Evolutionary conservation across 2,797 vertebrate genomes (phyloP).

Genomic region (Arctocebus calabarensis): DNA sequence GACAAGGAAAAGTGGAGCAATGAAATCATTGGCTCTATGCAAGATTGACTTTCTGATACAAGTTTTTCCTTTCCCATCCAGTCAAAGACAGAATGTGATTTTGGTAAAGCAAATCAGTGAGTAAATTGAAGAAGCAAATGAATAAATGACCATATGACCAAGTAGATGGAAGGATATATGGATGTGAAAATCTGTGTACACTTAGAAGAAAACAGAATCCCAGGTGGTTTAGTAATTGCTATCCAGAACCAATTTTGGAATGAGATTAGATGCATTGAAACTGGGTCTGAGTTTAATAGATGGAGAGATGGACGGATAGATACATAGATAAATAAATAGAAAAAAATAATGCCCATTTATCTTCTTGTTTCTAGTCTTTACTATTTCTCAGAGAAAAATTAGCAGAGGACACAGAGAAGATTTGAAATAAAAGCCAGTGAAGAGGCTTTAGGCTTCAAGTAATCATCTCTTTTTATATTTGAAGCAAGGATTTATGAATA

Average conservation of each 20-base stretch:
- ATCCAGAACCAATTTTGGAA: neutral
- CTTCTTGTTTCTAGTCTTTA: neutral
- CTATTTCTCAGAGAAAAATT: neutral
- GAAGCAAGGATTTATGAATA: neutral
- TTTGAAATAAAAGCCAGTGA: slow-evolving; percentile 44
- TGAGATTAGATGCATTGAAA: neutral
- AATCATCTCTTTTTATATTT: slow-evolving; percentile 47
- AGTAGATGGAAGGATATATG: neutral
- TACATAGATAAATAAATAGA: slow-evolving; percentile 30
- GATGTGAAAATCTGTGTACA: neutral
- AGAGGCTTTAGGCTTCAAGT: neutral
- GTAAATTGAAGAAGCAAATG: neutral
- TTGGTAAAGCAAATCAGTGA: slow-evolving; percentile 8
- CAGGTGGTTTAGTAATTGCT: neutral
- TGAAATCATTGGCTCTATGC: neutral
- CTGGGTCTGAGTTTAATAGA: neutral
- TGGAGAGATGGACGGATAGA: neutral
- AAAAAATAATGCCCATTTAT: neutral
- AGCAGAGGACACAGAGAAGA: neutral
- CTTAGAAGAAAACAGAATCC: neutral
- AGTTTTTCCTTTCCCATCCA: neutral
- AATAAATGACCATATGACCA: neutral
- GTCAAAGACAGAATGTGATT: neutral
- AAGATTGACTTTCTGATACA: neutral
- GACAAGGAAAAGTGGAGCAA: neutral